phyloP scores from a whole-genome alignment of 1,140 invertebrate genomes.

The Argopecten irradians region DNA sequence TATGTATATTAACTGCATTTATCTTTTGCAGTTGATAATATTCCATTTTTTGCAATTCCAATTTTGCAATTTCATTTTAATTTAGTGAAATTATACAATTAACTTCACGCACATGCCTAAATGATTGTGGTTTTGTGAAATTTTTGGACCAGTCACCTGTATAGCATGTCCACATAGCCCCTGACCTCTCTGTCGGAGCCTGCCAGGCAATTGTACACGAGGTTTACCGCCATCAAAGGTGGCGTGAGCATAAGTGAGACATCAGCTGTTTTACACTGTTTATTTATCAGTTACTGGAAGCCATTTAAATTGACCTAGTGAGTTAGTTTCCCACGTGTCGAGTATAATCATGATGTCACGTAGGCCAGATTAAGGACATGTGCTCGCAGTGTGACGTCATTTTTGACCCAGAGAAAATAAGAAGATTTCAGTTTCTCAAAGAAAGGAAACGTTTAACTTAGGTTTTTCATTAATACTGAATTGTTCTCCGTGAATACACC shows the following conservation, averaged over 20 bases:
- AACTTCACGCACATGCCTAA: neutral
- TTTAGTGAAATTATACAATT: neutral
- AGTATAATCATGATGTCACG: neutral
- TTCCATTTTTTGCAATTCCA: neutral
- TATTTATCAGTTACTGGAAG: conserved; percentile 8
- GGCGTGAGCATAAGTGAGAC: neutral
- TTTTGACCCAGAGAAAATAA: too few species aligned
- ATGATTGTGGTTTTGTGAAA: neutral
- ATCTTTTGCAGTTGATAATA: neutral
- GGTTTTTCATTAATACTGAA: too few species aligned
- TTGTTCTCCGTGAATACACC: too few species aligned
- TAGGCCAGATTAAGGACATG: neutral
- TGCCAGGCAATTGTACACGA: neutral
- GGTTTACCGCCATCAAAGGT: neutral
- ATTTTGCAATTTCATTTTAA: neutral
- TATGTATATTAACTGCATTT: neutral
- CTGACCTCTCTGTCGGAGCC: neutral
- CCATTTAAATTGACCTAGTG: neutral
- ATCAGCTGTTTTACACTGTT: neutral
- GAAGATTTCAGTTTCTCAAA: too few species aligned
- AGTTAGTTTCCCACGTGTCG: neutral
- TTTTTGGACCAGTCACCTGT: neutral
- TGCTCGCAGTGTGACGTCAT: neutral
- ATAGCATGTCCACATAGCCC: neutral
- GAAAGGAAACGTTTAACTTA: too few species aligned